Base-by-base conservation (phyloP, 2,888 invertebrate genomes). In the Trichogramma dendrolimi region DNA sequence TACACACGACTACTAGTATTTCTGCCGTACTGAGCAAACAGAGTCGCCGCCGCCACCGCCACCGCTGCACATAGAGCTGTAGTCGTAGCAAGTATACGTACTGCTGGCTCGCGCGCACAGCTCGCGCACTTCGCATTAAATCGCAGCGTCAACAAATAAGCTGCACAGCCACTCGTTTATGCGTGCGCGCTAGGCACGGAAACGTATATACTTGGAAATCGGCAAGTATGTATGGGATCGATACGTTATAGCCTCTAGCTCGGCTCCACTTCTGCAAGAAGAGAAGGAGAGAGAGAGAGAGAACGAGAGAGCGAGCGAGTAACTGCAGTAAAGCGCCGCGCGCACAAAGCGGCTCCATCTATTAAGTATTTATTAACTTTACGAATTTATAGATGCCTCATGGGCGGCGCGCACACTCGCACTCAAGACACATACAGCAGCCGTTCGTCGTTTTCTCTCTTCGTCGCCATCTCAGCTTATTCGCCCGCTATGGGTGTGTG, bases 341-440 rank as follows among this genome's bases (percentile, higher is more conserved):
- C 72, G 62, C 75, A 79, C 77, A 78, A 79, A 79, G 78, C 78
- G 78, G 75, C 74, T 60, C 60, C 60, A 72, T 71, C 76, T 76
- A 78, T 79, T 78, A 78, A 70, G 75, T 78, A 79, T 79, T 78
- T 79, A 79, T 79, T 77, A 78, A 79, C 74, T 78, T 79, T 77
- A 77, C 74, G 74, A 78, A 79, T 79, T 79, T 78, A 78, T 78
- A 77, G 76, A 74, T 73, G 74, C 76, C 76, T 75, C 74, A 71
- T 76, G 77, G 75, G 76, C 73, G 71, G 71, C 72, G 72, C 71
- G 71, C 67, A 5, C 6, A 6, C 6, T 39, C 14, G 40, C 43
- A 68, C 67, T 65, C 62, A 61, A 62, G 60, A 11, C 64, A 10
- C 46, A 44, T 57, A 52, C 58, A 58, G 40, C 56, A 54, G 60